phyloP scores from a whole-genome alignment of 2,113 vertebrate species.

The Elaphurus davidianus region DNA sequence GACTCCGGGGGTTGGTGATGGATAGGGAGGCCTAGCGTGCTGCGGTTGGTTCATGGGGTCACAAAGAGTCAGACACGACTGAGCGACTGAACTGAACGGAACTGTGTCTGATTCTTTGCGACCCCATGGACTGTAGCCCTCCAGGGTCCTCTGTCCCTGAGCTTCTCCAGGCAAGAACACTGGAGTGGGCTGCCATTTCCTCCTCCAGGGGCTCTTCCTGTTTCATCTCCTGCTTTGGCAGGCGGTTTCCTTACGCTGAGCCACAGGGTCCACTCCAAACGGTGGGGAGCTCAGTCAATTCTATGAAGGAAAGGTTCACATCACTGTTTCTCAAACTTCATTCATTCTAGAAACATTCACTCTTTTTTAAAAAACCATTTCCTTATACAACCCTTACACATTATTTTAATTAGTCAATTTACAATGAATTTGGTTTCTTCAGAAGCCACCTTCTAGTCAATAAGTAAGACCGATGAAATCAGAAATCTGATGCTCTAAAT shows the following conservation, averaged over 20 bases:
- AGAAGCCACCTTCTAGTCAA: neutral
- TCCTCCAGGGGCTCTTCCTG: neutral
- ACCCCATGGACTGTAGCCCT: neutral
- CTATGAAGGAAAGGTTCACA: neutral
- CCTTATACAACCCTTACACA: neutral
- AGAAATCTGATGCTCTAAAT: neutral
- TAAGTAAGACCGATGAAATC: neutral
- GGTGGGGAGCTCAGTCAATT: rapidly evolving
- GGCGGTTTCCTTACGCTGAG: too few species aligned
- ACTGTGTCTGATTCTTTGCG: neutral
- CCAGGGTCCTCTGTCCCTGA: neutral
- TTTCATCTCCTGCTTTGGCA: too few species aligned
- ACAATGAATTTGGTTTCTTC: neutral
- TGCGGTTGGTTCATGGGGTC: too few species aligned
- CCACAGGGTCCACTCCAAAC: neutral
- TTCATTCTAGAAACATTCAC: neutral
- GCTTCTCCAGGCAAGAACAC: neutral
- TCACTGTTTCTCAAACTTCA: neutral
- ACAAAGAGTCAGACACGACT: too few species aligned
- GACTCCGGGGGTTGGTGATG: too few species aligned
- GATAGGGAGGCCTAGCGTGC: too few species aligned
- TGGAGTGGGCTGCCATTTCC: neutral
- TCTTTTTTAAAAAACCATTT: neutral
- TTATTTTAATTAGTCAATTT: conserved; percentile 14
- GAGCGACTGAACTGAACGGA: too few species aligned